phyloP scores from a whole-genome alignment of 2,113 vertebrate genomes.

The Barnardius zonarius region DNA sequence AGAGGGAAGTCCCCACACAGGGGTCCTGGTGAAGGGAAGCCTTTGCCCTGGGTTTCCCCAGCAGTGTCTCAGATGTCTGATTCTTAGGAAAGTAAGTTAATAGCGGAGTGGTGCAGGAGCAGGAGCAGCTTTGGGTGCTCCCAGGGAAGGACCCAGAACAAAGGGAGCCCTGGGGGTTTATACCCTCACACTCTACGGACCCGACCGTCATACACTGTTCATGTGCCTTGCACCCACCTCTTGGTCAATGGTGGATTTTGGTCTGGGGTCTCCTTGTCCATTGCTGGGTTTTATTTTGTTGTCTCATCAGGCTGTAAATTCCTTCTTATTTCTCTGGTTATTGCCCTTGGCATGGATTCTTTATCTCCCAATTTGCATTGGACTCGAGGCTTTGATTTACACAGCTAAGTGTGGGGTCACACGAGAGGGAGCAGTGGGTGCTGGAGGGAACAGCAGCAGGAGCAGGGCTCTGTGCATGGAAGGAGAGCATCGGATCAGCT shows the following conservation, averaged over 20 bases:
- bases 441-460: not conserved
- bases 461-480: not conserved
- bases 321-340: not conserved
- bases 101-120: not conserved
- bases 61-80: not conserved
- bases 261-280: not conserved
- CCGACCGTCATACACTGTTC: not conserved
- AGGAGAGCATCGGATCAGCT: not conserved
- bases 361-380: not conserved
- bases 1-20: not conserved
- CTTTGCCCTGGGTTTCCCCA: not conserved
- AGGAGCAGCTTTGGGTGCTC: not conserved
- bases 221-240: not conserved
- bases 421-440: not conserved
- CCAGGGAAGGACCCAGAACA: not conserved
- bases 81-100: not conserved
- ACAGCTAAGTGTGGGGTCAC: not conserved
- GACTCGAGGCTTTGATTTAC: not conserved
- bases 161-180: not conserved
- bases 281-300: not conserved
- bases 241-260: not conserved
- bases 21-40: not conserved
- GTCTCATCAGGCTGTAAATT: not conserved
- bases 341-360: not conserved
- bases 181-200: not conserved